Conservation (phyloP, 1,140 invertebrate species). For the Heterodera schachtii region DNA sequence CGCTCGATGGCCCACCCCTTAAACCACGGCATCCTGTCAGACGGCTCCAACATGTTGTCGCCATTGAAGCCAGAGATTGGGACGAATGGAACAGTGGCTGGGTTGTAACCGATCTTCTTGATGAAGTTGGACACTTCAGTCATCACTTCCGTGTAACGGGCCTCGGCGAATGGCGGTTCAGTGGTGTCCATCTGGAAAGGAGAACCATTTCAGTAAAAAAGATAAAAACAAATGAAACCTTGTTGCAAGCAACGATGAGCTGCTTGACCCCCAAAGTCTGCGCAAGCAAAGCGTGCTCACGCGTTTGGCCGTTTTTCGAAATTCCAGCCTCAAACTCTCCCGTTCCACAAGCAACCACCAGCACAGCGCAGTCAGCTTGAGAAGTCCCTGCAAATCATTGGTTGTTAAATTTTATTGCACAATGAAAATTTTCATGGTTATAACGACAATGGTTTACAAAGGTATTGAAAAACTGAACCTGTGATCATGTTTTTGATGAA, state of each 20-base stretch:
- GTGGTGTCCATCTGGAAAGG: constrained; percentile 84
- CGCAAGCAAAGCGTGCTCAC: constrained; percentile 93
- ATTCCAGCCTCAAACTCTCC: constrained; percentile 98
- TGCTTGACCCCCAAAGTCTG: constrained; percentile 98
- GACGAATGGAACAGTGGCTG: constrained; percentile 90
- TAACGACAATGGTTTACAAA: too few species aligned
- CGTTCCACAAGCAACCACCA: constrained; percentile 93
- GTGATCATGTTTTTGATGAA: constrained; percentile 99
- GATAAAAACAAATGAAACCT: constrained; percentile 67
- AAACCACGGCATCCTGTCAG: constrained; percentile 85
- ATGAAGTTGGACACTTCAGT: constrained; percentile 80
- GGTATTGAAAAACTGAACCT: constrained; percentile 70
- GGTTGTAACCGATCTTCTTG: constrained; percentile 96
- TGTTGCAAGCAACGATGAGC: constrained; percentile 96
- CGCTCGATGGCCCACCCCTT: constrained; percentile 93
- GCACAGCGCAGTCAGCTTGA: constrained; percentile 92
- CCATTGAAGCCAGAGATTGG: constrained; percentile 98
- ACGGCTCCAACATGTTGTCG: constrained; percentile 62
- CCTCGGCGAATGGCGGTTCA: constrained; percentile 88
- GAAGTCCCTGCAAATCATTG: constrained; percentile 48
- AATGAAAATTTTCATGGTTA: too few species aligned
- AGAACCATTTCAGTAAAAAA: too few species aligned
- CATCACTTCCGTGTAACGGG: constrained; percentile 61
- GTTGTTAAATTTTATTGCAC: not conserved
- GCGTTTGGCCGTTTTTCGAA: constrained; percentile 96